Percentiles rank a stretch among this genome's conserved stretches.
Conservation (phyloP, 1,140 invertebrate species). For the Cherax destructor region DNA sequence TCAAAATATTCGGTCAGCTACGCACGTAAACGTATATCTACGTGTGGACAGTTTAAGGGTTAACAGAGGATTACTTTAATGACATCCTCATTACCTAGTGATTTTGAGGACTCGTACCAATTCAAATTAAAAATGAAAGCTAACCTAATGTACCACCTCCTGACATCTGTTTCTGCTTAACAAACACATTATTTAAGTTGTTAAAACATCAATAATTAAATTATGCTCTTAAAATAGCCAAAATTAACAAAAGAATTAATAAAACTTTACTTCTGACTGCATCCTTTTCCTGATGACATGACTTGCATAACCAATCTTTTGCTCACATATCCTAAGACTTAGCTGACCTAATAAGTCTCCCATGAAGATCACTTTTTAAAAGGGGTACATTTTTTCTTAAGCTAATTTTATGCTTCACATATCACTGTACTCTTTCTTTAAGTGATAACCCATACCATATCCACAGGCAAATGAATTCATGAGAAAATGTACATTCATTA, state of each 20-base stretch:
- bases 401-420: not conserved
- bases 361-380: not conserved
- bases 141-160: constrained; percentile 16
- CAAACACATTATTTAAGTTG: not conserved
- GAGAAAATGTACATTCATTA: constrained; percentile 42
- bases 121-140: constrained; percentile 12
- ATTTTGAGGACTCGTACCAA: not conserved
- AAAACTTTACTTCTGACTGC: not conserved
- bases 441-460: not conserved
- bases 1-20: too few relatives aligned
- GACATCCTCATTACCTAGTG: not conserved
- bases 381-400: not conserved
- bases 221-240: constrained; percentile 5
- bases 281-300: not conserved
- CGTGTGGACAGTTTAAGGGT: too few relatives aligned
- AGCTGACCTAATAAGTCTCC: not conserved
- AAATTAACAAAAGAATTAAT: not conserved
- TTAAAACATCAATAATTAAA: constrained; percentile 3
- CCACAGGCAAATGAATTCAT: constrained; percentile 1
- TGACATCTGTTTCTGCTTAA: not conserved
- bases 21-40: too few relatives aligned
- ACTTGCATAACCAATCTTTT: not conserved
- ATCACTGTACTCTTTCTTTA: not conserved
- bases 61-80: not conserved
- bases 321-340: not conserved